Evolutionary conservation across 1,140 invertebrate genomes (phyloP).

Genomic region (Drosophila lacteicornis): DNA sequence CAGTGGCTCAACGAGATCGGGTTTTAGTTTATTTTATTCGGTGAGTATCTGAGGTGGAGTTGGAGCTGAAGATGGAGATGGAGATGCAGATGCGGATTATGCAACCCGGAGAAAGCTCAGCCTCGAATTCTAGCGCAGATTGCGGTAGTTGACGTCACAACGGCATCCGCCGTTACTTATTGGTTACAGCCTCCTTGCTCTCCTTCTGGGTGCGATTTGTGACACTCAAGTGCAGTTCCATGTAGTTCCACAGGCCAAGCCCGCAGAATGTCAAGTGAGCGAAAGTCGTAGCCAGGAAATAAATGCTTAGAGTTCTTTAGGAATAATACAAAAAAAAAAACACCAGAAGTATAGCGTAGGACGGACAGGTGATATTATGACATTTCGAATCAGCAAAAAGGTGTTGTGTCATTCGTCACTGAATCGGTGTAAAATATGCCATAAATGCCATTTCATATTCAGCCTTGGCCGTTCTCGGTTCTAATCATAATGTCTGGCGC

Average conservation of each 20-base stretch:
- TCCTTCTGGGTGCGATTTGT: slow-evolving; percentile 5
- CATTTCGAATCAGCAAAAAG: slow-evolving; percentile 31
- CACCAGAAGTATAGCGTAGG: slow-evolving; percentile 1
- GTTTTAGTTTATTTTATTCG: slow-evolving; percentile 15
- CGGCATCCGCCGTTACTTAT: slow-evolving; percentile 33
- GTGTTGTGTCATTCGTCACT: slow-evolving; percentile 35
- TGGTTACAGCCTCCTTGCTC: not conserved
- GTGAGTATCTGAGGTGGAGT: not conserved
- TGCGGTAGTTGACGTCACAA: slow-evolving; percentile 59
- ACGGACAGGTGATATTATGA: slow-evolving; percentile 45
- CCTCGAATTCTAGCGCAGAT: slow-evolving; percentile 52
- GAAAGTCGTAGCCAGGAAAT: slow-evolving; percentile 35
- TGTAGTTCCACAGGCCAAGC: slow-evolving; percentile 18
- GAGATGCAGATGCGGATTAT: slow-evolving; percentile 35
- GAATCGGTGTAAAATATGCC: slow-evolving; percentile 16
- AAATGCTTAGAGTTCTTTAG: not conserved
- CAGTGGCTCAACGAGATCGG: slow-evolving; percentile 21
- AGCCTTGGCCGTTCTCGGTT: slow-evolving; percentile 8
- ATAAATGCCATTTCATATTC: slow-evolving; percentile 19
- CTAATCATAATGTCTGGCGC: not conserved
- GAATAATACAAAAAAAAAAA: not conserved
- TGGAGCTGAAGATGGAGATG: slow-evolving; percentile 7
- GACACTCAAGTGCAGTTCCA: slow-evolving; percentile 17
- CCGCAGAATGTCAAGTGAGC: slow-evolving; percentile 30
- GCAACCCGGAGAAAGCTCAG: slow-evolving; percentile 44